A percentile compares a stretch with the other conserved stretches of the same genome.
phyloP scores from a whole-genome alignment of 2,797 vertebrate species.

The Protosalanx chinensis region DNA sequence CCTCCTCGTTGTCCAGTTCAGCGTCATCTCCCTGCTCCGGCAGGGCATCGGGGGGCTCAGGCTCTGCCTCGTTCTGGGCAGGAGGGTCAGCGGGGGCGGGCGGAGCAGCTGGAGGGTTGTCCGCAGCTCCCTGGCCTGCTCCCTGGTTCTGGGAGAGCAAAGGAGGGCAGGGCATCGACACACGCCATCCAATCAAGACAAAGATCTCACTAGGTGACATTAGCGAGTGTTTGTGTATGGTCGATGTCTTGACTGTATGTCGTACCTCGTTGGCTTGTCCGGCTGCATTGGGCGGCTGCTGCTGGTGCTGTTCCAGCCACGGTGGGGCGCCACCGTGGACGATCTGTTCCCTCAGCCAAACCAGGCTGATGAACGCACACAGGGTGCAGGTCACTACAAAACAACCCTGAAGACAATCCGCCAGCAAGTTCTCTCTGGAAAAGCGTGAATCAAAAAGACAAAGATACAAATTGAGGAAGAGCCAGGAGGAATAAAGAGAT shows the following conservation, averaged over 20 bases:
- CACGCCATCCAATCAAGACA: not conserved
- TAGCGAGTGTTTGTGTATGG: not conserved
- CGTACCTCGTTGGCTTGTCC: slow-evolving; percentile 89
- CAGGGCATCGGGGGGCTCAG: slow-evolving; percentile 80
- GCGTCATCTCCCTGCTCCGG: slow-evolving; percentile 83
- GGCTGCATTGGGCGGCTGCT: slow-evolving; percentile 82
- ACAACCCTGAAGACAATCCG: slow-evolving; percentile 97
- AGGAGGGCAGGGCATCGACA: not conserved
- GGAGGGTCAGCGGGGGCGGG: slow-evolving; percentile 82
- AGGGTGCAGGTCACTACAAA: slow-evolving; percentile 98
- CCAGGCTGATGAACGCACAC: slow-evolving; percentile 97
- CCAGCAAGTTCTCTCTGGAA: slow-evolving; percentile 92
- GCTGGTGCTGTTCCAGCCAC: slow-evolving; percentile 94
- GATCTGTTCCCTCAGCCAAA: slow-evolving; percentile 97
- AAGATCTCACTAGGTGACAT: not conserved
- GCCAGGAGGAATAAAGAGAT: not conserved
- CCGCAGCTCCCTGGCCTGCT: slow-evolving; percentile 77
- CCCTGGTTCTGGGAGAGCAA: slow-evolving; percentile 76
- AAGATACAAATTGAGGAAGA: not conserved
- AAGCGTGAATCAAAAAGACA: slow-evolving; percentile 4
- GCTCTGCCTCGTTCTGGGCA: slow-evolving; percentile 84
- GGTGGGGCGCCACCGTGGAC: slow-evolving; percentile 95
- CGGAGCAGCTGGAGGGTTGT: slow-evolving; percentile 78
- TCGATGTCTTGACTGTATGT: not conserved
- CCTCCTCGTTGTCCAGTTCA: slow-evolving; percentile 87